Percentiles rank a stretch among this genome's conserved stretches.
Conservation (phyloP, 2,113 vertebrate species). For the Aldabrachelys gigantea region DNA sequence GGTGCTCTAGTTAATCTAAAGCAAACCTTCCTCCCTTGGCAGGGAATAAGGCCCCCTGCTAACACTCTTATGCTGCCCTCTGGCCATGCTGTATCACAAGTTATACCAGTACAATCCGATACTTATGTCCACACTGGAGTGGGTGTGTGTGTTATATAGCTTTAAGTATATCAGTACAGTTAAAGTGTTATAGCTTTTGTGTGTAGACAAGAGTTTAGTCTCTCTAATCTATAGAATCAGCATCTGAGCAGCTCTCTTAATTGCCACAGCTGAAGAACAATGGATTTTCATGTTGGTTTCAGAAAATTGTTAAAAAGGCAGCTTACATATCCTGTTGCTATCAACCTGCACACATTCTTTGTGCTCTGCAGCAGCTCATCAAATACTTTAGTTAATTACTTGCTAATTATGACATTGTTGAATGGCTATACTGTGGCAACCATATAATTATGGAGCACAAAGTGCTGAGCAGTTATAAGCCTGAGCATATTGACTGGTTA, state of each 20-base stretch:
- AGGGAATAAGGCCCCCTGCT: too few relatives aligned
- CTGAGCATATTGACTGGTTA: slow-evolving; percentile 77
- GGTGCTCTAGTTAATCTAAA: too few relatives aligned
- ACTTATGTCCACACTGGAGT: not conserved
- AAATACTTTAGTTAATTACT: slow-evolving; percentile 82
- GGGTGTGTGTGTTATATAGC: not conserved
- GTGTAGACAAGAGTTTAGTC: not conserved
- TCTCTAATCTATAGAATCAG: not conserved
- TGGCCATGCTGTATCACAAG: too few relatives aligned
- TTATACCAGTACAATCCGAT: not conserved
- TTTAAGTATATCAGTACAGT: not conserved
- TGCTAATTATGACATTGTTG: slow-evolving; percentile 81
- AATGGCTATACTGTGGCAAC: slow-evolving; percentile 77
- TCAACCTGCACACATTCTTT: slow-evolving; percentile 66
- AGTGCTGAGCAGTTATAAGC: slow-evolving; percentile 71
- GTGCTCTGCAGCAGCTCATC: slow-evolving; percentile 66
- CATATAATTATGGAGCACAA: slow-evolving; percentile 77
- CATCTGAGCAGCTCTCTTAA: slow-evolving; percentile 14
- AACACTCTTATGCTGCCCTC: too few relatives aligned
- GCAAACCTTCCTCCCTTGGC: too few relatives aligned
- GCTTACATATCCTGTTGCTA: slow-evolving; percentile 61
- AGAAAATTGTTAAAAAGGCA: slow-evolving; percentile 48
- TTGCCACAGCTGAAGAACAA: not conserved
- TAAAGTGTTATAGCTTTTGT: not conserved
- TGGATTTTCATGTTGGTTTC: not conserved